Base-by-base conservation (phyloP, 2,113 vertebrate species). In the Tiliqua scincoides region DNA sequence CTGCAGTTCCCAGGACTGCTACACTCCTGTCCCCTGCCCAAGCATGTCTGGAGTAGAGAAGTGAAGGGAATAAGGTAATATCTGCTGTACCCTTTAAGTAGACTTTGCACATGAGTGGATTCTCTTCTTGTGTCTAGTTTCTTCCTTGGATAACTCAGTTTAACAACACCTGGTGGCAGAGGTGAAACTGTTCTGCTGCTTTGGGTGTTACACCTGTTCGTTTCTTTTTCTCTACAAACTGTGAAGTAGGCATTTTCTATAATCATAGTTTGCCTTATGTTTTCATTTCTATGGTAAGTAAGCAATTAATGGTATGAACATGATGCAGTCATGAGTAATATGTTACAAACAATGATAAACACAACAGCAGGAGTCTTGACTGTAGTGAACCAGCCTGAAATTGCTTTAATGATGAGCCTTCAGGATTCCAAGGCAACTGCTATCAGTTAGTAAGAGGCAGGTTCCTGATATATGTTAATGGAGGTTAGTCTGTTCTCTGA, bases 261-360 rank as follows among this genome's bases (percentile, higher is more conserved):
- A 43, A 71, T 71, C 30, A 32, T 40, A 79, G 18, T 40, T 85
- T 85, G 52, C 65, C 25, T 79, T 61, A 70, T 8, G 65, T 70
- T 61, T 59, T 85, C 52, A 48, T 79, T 79, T 78, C 23, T 57
- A 48, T 72, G 67, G 40, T 62, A 72, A 48, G 74, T 30, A 62
- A 85, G 59, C 37, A 48, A 11, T 61, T 61, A 80, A 80, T 52
- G 21, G 15, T 72, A 20, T 59, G 70, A 61, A 70, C 75, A 48
- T 48, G 57, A 43, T 70, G 27, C 40, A 52, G 77, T 30, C 48
- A 86, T 73, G 85, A 61, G 57, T 80, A 72, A 73, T 83, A 62
- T 73, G 30, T 59, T 80, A 37, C 25, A 52, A 52, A 8, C 57
- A 48, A 48, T 62, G 43, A 71, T 78, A 79, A 61, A 61, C 35